Evolutionary conservation across 2,113 vertebrate species (phyloP).

Genomic region (Corydoras maculifer): DNA sequence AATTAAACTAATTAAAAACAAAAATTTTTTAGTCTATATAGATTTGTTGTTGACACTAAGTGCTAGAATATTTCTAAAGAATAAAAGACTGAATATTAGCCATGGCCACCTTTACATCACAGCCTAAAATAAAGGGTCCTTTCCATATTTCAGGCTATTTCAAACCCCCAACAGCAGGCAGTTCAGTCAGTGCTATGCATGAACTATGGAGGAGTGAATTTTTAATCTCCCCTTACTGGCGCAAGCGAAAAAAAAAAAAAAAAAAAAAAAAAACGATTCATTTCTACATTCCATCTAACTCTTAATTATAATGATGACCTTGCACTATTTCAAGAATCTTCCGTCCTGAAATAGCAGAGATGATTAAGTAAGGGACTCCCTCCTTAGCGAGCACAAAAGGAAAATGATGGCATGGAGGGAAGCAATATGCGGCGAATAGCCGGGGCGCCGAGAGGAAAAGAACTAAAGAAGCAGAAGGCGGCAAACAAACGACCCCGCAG

Average conservation of each 20-base stretch:
- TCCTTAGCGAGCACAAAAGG: slow-evolving; percentile 23
- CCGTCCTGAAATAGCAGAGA: slow-evolving; percentile 35
- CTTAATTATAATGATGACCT: slow-evolving; percentile 44
- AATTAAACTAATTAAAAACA: too few species aligned
- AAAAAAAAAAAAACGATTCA: slow-evolving; percentile 6
- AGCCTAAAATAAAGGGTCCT: too few species aligned
- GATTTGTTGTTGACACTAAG: too few species aligned
- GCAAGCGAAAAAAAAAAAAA: too few species aligned
- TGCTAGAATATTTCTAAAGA: too few species aligned
- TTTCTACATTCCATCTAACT: slow-evolving; percentile 25
- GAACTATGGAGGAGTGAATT: slow-evolving; percentile 16
- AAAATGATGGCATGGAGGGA: slow-evolving; percentile 15
- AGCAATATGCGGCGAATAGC: slow-evolving; percentile 15
- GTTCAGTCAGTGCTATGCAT: slow-evolving; percentile 1
- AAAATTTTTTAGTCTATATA: too few species aligned
- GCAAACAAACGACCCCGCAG: slow-evolving; percentile 1
- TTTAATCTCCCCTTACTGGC: slow-evolving; percentile 18
- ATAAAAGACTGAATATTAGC: too few species aligned
- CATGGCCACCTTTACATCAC: too few species aligned
- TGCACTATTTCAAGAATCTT: slow-evolving; percentile 39
- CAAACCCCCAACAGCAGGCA: slow-evolving; percentile 6
- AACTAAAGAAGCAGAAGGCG: slow-evolving; percentile 4
- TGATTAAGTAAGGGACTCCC: slow-evolving; percentile 44
- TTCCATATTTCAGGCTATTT: too few species aligned
- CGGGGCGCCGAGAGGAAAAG: slow-evolving; percentile 3